A percentile compares a stretch with the other conserved stretches of the same genome.
phyloP scores from a whole-genome alignment of 2,888 invertebrate genomes.

The Odontothrips loti region DNA sequence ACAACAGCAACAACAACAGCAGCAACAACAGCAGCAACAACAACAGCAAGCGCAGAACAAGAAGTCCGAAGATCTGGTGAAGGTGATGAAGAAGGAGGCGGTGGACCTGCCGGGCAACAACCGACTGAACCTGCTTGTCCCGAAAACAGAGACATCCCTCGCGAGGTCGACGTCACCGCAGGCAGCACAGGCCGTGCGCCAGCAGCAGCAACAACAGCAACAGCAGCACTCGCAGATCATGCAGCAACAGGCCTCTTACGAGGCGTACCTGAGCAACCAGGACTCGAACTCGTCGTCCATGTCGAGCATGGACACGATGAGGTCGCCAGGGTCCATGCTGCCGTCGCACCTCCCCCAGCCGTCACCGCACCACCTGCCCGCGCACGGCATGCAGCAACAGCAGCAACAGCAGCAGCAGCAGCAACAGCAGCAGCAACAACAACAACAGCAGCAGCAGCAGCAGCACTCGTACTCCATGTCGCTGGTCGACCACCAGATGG shows the following conservation, averaged over 20 bases:
- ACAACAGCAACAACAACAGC: conserved; percentile 17
- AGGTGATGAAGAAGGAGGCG: conserved; percentile 63
- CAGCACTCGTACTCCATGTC: conserved; percentile 24
- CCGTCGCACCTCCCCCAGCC: conserved; percentile 31
- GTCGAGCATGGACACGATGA: conserved; percentile 62
- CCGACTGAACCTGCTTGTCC: conserved; percentile 38
- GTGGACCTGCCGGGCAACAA: background rate
- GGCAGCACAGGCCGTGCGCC: conserved; percentile 44
- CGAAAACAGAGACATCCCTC: conserved; percentile 43
- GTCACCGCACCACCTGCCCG: conserved; percentile 9
- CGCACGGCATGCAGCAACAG: conserved; percentile 39
- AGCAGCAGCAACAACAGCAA: conserved; percentile 44
- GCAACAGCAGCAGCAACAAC: conserved; percentile 4
- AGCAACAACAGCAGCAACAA: conserved; percentile 32
- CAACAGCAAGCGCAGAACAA: conserved; percentile 20
- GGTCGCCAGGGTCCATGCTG: conserved; percentile 53
- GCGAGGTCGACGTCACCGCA: conserved; percentile 43
- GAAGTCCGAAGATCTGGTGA: background rate
- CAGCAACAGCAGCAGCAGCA: conserved; percentile 35
- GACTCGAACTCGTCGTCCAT: conserved; percentile 67
- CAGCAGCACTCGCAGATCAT: conserved; percentile 38
- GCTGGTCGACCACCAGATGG: conserved; percentile 25
- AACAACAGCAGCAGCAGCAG: background rate
- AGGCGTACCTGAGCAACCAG: conserved; percentile 58
- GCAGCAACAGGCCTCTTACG: conserved; percentile 56